Base-by-base conservation (phyloP, 2,888 invertebrate genomes). In the Autographa gamma region DNA sequence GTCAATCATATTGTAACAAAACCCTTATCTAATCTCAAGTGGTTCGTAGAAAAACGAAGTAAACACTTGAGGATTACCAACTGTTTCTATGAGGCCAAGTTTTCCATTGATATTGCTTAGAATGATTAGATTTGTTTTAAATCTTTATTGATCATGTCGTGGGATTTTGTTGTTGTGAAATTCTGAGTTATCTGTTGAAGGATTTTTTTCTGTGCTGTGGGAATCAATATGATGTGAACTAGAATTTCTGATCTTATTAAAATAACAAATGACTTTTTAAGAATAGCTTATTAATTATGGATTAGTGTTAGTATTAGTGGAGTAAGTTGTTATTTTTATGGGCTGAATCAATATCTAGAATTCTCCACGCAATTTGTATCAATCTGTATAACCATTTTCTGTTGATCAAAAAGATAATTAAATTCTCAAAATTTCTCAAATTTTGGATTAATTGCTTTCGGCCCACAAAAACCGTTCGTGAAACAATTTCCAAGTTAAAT, bases 21-120 rank as follows among this genome's bases (percentile, higher is more conserved):
- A 65, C 41, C 48, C 67, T 64, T 74, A 81, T 81, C 83, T 81
- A 19, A 82, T 81, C 81, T 80, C 43, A 64, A 80, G 83, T 77
- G 59, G 56, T 65, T 69, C 41, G 64, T 64, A 52, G 59, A 66
- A 71, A 60, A 43, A 31, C 65, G 34, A 66, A 48, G 71, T 73
- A 77, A 80, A 82, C 81, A 81, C 81, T 81, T 74, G 60, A 80
- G 60, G 60, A 68, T 63, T 54, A 52, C 19, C 19, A n/a, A 69
- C 70, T 60, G 74, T 74, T 63, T 66, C 74, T 66, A 76, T 61
- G 65, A 62, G 59, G 14, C 52, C 0, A 70, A 52, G 60, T 71
- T 76, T 79, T 63, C 61, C 34, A 63, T 69, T 19, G 18, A 43
- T 31, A 14, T 16, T 18, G 34, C 13, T 31, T 41, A 34, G 54